phyloP scores from a whole-genome alignment of 2,888 invertebrate species.

The Eumerus sabulonum region DNA sequence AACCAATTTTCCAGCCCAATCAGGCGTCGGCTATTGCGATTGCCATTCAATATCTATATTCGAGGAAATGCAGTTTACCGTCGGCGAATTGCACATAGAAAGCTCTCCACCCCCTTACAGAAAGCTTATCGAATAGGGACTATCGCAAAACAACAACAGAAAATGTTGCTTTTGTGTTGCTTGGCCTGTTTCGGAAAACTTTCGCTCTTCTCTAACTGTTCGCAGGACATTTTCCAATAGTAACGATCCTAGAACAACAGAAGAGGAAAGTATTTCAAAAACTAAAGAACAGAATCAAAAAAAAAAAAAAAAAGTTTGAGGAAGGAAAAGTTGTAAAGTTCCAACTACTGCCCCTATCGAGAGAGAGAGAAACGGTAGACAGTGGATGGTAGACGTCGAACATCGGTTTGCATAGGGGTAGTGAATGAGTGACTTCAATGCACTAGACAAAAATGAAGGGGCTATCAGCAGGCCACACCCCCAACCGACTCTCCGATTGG shows the following conservation, averaged over 20 bases:
- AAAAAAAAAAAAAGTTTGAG: slow-evolving; percentile 26
- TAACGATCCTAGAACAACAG: slow-evolving; percentile 27
- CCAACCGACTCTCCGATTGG: slow-evolving; percentile 64
- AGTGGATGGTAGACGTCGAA: slow-evolving; percentile 2
- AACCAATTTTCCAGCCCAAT: no score
- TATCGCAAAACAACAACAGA: no score
- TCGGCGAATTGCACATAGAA: slow-evolving; percentile 38
- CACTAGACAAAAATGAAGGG: slow-evolving; percentile 60
- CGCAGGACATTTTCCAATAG: slow-evolving; percentile 30
- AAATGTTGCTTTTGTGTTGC: background rate
- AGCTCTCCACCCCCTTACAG: slow-evolving; percentile 30
- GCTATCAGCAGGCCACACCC: slow-evolving; percentile 67
- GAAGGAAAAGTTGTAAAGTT: slow-evolving; percentile 18
- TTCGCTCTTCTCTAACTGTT: slow-evolving; percentile 12
- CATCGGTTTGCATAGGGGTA: slow-evolving; percentile 37
- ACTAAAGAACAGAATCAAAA: background rate
- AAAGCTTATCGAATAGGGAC: slow-evolving; percentile 58
- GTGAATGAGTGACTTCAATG: slow-evolving; percentile 45
- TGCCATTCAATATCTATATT: slow-evolving; percentile 22
- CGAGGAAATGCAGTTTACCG: slow-evolving; percentile 43
- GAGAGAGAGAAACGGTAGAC: background rate
- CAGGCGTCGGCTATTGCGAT: slow-evolving; percentile 26
- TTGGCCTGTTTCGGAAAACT: slow-evolving; percentile 3
- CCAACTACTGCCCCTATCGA: slow-evolving; percentile 58
- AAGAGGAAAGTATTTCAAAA: slow-evolving; percentile 16